phyloP scores from a whole-genome alignment of 2,797 vertebrate species.

The Chelon auratus region DNA sequence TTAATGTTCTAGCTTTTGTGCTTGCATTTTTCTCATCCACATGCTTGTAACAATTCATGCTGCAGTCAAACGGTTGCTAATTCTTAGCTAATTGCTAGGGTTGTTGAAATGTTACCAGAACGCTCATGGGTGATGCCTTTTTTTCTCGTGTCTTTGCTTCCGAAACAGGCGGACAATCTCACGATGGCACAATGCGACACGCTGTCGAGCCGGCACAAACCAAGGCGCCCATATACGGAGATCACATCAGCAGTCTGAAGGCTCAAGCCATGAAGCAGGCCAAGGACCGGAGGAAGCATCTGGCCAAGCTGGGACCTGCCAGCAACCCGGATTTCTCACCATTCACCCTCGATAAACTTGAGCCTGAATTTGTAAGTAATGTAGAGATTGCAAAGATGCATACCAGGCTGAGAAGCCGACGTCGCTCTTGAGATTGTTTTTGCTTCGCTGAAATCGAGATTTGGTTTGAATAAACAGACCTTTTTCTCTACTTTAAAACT shows the following conservation, averaged over 20 bases:
- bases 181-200: constrained; percentile 41
- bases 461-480: constrained; percentile 7
- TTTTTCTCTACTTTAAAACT: constrained; percentile 4
- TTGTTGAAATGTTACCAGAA: not conserved
- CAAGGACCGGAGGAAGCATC: constrained; percentile 89
- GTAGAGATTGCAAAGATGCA: not conserved
- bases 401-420: not conserved
- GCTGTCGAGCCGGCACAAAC: constrained; percentile 63
- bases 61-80: not conserved
- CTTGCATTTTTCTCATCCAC: not conserved
- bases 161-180: constrained; percentile 48
- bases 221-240: constrained; percentile 88
- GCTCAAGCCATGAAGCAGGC: constrained; percentile 87
- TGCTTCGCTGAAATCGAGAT: constrained; percentile 10
- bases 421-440: not conserved
- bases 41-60: not conserved
- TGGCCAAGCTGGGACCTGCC: constrained; percentile 85
- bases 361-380: constrained; percentile 90
- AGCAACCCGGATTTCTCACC: constrained; percentile 82
- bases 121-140: not conserved
- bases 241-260: constrained; percentile 90
- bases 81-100: too few relatives aligned
- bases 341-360: constrained; percentile 85
- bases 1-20: not conserved
- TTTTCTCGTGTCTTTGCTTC: constrained; percentile 23